Base-by-base conservation (phyloP, 2,888 invertebrate species). In the Drosophila eohydei region DNA sequence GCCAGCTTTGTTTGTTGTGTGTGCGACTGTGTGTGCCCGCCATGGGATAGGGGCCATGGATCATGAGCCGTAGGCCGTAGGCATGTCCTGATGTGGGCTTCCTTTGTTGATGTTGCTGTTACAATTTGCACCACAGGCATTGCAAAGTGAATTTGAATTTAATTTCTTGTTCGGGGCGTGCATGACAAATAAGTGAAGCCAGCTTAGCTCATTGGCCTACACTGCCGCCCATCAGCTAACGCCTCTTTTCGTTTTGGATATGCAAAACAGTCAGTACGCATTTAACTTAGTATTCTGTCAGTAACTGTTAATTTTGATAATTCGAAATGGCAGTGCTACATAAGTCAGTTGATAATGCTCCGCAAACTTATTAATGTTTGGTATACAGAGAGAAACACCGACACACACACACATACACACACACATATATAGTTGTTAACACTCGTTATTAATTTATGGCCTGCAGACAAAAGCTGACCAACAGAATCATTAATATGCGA, bases 391-490 rank as follows among this genome's bases (percentile, higher is more conserved):
- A 8, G 46, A 46, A 28, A 74, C 89, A 59, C 61, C 28, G 34
- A 34, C 46, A 59, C 40, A 50, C 41, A 44, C 12, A n/a, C 12
- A 30, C 43, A 43, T 9, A 50, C 12, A 44, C 32, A 40, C 52
- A 56, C 59, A 36, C 36, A 26, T 30, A 32, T 11, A 30, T 30
- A 12, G 28, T n/a, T 38, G 21, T 16, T 48, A 32, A n/a, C 28
- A 26, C 34, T 38, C 66, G 6, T 60, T 62, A 71, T 83, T 80
- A 78, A 83, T 89, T 88, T 86, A 88, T 86, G 77, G 64, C 26
- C 83, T 77, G 80, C 67, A 79, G 74, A 83, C 83, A 72, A 57
- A 50, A 72, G 58, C 51, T 71, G 65, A 46, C 63, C 71, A 40
- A 6, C 11, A 78, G 56, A 62, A 68, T 80, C 86, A 83, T 86